Conservation (phyloP, 2,797 vertebrate genomes). For the Champsocephalus esox region DNA sequence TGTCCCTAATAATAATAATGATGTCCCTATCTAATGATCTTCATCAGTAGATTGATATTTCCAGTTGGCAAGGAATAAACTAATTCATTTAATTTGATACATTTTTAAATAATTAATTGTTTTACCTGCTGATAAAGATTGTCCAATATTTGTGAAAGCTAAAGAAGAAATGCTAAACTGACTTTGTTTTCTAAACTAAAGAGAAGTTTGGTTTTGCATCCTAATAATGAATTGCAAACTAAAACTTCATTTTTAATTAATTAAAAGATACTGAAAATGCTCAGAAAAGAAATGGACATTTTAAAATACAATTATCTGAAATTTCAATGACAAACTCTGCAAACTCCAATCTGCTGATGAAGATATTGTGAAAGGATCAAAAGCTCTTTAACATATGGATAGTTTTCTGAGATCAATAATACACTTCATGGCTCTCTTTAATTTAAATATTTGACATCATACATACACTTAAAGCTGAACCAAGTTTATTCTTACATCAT, state of each 20-base stretch:
- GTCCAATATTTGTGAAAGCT: conserved; percentile 10
- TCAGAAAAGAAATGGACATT: no score
- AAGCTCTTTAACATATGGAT: background rate
- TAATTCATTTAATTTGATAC: background rate
- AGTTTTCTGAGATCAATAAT: background rate
- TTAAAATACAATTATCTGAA: background rate
- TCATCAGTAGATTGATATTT: conserved; percentile 3
- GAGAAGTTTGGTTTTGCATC: background rate
- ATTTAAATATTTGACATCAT: background rate
- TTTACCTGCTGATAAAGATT: conserved; percentile 2
- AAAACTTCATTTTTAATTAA: background rate
- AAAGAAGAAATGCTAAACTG: background rate
- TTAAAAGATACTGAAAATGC: no score
- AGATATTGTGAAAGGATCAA: background rate
- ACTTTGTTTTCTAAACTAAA: background rate
- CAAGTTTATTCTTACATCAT: background rate
- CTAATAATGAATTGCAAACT: background rate
- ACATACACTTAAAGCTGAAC: background rate
- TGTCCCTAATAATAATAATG: background rate
- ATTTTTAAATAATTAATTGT: background rate
- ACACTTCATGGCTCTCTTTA: background rate
- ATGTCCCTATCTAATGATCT: conserved; percentile 3
- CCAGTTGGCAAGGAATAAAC: background rate
- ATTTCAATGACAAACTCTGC: background rate
- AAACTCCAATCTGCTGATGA: background rate